phyloP scores from a whole-genome alignment of 2,888 invertebrate genomes.

The Amphipoea oculea region DNA sequence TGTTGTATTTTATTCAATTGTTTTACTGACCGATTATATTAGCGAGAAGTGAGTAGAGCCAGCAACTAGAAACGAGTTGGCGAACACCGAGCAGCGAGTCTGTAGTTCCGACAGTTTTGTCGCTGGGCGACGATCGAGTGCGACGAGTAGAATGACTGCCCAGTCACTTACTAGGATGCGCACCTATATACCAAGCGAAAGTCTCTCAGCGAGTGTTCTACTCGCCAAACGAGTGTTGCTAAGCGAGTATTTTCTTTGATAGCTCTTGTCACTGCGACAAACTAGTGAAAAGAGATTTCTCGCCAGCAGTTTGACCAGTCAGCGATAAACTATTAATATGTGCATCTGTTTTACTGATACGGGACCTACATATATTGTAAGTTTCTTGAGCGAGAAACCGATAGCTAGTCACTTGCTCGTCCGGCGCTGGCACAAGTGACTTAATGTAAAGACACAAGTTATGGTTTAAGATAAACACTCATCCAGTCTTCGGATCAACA shows the following conservation, averaged over 20 bases:
- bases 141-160: not conserved
- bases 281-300: not conserved
- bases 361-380: too few species aligned
- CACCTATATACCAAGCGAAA: not conserved
- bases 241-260: not conserved
- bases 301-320: not conserved
- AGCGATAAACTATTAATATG: not conserved
- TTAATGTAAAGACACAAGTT: not conserved
- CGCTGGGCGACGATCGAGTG: not conserved
- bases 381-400: not conserved
- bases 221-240: not conserved
- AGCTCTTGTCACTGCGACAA: not conserved
- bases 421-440: not conserved
- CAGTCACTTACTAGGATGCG: not conserved
- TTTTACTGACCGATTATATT: not conserved
- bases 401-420: not conserved
- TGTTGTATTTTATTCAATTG: not conserved
- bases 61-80: not conserved
- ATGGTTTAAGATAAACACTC: not conserved
- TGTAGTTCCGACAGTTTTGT: not conserved
- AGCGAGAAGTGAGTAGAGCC: not conserved
- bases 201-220: not conserved
- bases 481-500: not conserved
- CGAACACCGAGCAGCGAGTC: not conserved
- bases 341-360: too few species aligned